A percentile compares a stretch with the other conserved stretches of the same genome.
Conservation (phyloP, 2,797 vertebrate genomes). For the Podarcis siculus region DNA sequence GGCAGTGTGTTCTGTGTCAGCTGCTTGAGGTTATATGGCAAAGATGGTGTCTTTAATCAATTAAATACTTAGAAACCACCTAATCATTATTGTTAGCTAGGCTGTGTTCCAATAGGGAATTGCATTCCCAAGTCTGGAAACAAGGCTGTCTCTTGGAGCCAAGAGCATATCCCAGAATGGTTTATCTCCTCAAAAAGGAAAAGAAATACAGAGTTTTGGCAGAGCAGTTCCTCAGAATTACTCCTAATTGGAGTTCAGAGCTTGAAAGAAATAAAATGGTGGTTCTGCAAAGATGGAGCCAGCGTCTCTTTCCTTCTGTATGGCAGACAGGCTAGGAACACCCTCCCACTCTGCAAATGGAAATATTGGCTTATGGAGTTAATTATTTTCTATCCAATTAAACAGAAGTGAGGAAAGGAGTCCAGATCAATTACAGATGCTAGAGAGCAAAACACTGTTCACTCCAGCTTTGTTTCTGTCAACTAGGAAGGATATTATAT, state of each 20-base stretch:
- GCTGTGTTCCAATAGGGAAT: neutral
- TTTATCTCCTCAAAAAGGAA: neutral
- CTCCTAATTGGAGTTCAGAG: neutral
- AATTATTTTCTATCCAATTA: constrained; percentile 67
- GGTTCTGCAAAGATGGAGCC: neutral
- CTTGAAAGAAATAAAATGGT: constrained; percentile 1
- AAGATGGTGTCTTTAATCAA: neutral
- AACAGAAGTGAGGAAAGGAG: constrained; percentile 41
- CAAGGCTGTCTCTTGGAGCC: neutral
- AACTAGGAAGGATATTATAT: neutral
- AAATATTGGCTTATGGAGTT: constrained; percentile 47
- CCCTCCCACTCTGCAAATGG: neutral
- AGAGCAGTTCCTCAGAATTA: neutral
- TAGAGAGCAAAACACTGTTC: neutral
- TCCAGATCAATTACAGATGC: neutral
- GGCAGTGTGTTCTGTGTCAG: neutral
- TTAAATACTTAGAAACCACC: constrained; percentile 4
- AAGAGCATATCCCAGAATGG: neutral
- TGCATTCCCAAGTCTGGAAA: neutral
- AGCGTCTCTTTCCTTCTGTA: neutral
- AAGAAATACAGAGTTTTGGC: neutral
- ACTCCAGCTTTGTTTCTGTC: neutral
- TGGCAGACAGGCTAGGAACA: neutral
- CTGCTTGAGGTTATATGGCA: neutral
- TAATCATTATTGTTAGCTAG: constrained; percentile 1